A percentile compares a stretch with the other conserved stretches of the same genome.
phyloP scores from a whole-genome alignment of 2,888 invertebrate genomes.

The Scaptomyza polygonia region DNA sequence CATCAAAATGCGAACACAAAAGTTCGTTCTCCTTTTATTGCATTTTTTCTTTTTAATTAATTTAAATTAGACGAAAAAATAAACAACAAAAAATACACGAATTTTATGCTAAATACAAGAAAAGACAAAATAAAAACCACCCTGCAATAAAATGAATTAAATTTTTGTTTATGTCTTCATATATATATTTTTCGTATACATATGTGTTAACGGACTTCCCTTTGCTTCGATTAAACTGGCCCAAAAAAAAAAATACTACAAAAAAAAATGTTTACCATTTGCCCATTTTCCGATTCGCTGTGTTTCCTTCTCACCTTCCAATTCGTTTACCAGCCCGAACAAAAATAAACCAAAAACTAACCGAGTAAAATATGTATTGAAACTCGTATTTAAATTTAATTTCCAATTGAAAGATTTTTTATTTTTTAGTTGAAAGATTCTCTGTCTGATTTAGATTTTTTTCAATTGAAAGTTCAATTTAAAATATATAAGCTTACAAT shows the following conservation, averaged over 20 bases:
- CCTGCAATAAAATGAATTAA: constrained; percentile 24
- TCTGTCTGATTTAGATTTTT: no score
- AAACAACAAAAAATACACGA: not conserved
- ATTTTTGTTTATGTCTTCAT: constrained; percentile 6
- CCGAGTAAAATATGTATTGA: no score
- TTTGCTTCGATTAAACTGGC: constrained; percentile 41
- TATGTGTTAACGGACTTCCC: constrained; percentile 32
- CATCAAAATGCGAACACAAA: constrained; percentile 55
- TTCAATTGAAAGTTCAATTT: no score
- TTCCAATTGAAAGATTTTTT: no score
- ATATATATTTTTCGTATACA: constrained; percentile 14
- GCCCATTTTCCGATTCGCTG: constrained; percentile 31
- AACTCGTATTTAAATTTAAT: no score
- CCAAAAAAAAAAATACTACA: no score
- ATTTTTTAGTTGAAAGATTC: no score
- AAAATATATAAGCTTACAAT: no score
- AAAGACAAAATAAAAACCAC: constrained; percentile 31
- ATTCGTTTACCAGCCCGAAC: constrained; percentile 21
- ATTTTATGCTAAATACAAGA: constrained; percentile 28
- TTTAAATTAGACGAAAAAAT: constrained; percentile 64
- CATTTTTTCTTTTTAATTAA: constrained; percentile 73
- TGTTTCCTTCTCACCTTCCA: constrained; percentile 34
- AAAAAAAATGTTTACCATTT: constrained; percentile 18
- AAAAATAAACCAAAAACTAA: constrained; percentile 1
- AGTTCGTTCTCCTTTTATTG: constrained; percentile 65